Evolutionary conservation across 30 jellyfish, hydroid and myxozoan species (phyloP), one percentile per base, ranked within the genome.

Genomic region (Mastigias papua): DNA sequence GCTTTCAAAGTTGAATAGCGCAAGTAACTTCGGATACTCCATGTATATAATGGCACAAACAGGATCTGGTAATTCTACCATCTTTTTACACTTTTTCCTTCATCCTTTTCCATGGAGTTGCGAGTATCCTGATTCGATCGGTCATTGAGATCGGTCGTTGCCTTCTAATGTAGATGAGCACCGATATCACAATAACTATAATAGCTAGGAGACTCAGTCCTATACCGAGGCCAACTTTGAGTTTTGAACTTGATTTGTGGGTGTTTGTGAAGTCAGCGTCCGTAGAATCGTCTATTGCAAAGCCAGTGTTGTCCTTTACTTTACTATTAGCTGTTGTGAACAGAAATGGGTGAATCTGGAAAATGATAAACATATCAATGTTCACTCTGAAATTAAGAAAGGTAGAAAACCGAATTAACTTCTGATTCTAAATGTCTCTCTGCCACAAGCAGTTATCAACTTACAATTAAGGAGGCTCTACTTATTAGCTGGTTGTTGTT

Each of bases 61-160:
- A n/a, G n/a, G n/a, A n/a, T n/a, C n/a, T n/a, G n/a, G n/a, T n/a
- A n/a, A n/a, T n/a, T n/a, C n/a, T n/a, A n/a, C n/a, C n/a, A n/a
- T n/a, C n/a, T 28, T 58, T n/a, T 28, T 42, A 84, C 15, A 84
- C 66, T 31, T 84, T 84, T 54, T 84, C 93, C 62, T 84, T 84
- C 88, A 84, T 74, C 57, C 93, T 73, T 60, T 65, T 73, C 93
- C 93, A 84, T 4, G 93, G 93, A 19, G 62, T 37, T 15, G 93
- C 93, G 46, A 84, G 93, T 34, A 84, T 74, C 20, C 93, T 63
- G 60, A 84, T 84, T 28, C 78, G 63, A 11, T 76, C 76, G n/a
- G 70, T 42, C 82, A 84, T 46, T 30, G 93, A 48, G 13, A 65
- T 66, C 61, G 73, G 81, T 33, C 82, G 70, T 5, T 64, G 60